phyloP scores from a whole-genome alignment of 2,113 vertebrate species.

The Salminus brasiliensis region DNA sequence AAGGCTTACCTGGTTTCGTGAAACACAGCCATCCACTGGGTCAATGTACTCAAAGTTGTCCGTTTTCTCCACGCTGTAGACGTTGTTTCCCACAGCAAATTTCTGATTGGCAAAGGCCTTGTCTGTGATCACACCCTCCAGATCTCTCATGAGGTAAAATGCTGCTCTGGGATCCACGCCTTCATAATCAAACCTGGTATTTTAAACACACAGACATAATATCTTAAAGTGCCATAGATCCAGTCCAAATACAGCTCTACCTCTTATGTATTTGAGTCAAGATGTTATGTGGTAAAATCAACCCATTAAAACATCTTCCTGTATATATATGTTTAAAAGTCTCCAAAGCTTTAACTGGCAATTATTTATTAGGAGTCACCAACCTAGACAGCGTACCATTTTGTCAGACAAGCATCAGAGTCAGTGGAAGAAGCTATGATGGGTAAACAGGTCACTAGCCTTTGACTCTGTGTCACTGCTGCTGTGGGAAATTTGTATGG shows the following conservation, averaged over 20 bases:
- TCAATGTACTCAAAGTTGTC: constrained; percentile 97
- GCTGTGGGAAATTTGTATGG: constrained; percentile 60
- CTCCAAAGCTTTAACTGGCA: background rate
- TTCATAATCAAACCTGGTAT: constrained; percentile 94
- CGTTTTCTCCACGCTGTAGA: constrained; percentile 91
- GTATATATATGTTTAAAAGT: background rate
- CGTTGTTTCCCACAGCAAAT: constrained; percentile 90
- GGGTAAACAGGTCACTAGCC: constrained; percentile 25
- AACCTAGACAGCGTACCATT: background rate
- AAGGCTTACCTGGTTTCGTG: constrained; percentile 92
- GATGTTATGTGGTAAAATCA: background rate
- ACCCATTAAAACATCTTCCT: background rate
- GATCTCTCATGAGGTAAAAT: constrained; percentile 92
- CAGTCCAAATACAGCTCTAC: background rate
- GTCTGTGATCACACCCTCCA: constrained; percentile 89
- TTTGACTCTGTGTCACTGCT: background rate
- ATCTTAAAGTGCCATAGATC: background rate
- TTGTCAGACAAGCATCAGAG: background rate
- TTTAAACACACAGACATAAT: constrained; percentile 18
- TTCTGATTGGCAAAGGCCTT: constrained; percentile 93
- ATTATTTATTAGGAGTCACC: background rate
- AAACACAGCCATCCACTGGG: constrained; percentile 95
- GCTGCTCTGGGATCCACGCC: constrained; percentile 89
- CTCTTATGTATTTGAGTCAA: background rate
- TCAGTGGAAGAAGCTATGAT: background rate